A percentile compares a stretch with the other conserved stretches of the same genome.
Conservation (phyloP, 23 tunicate species). For the Trididemnum nubilum region DNA sequence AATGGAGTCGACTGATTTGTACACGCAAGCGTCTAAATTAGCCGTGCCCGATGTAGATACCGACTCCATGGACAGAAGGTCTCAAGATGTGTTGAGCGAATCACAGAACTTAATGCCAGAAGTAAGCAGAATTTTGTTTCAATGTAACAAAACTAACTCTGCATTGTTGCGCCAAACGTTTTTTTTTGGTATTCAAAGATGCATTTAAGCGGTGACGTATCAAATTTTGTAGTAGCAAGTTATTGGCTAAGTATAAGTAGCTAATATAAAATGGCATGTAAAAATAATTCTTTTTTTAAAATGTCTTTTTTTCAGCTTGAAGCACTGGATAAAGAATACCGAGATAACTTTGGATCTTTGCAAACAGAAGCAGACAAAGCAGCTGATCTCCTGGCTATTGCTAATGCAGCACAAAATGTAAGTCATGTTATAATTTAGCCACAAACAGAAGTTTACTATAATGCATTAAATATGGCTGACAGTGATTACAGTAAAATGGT, state of each 20-base stretch:
- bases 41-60: slow-evolving; percentile 65
- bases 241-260: too few relatives aligned
- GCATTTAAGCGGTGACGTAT: too few relatives aligned
- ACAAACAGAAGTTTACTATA: background rate
- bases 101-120: slow-evolving; percentile 47
- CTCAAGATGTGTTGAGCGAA: slow-evolving; percentile 46
- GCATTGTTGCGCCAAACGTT: background rate
- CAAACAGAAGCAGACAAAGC: slow-evolving; percentile 60
- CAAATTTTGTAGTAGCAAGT: too few relatives aligned
- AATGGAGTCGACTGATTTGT: slow-evolving; percentile 74
- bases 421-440: background rate
- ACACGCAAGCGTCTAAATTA: slow-evolving; percentile 70
- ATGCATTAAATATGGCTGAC: background rate
- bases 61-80: slow-evolving; percentile 43
- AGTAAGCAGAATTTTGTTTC: slow-evolving; percentile 29
- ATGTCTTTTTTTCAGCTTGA: slow-evolving; percentile 40
- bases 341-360: slow-evolving; percentile 39
- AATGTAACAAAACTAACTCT: background rate
- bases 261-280: too few relatives aligned
- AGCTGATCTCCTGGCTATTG: slow-evolving; percentile 15
- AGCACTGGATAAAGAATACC: slow-evolving; percentile 50
- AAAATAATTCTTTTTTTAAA: too few relatives aligned
- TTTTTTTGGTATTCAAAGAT: too few relatives aligned
- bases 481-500: too few relatives aligned
- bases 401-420: slow-evolving; percentile 69